Evolutionary conservation across 2,113 vertebrate genomes (phyloP).

Genomic region (Strigops habroptila): DNA sequence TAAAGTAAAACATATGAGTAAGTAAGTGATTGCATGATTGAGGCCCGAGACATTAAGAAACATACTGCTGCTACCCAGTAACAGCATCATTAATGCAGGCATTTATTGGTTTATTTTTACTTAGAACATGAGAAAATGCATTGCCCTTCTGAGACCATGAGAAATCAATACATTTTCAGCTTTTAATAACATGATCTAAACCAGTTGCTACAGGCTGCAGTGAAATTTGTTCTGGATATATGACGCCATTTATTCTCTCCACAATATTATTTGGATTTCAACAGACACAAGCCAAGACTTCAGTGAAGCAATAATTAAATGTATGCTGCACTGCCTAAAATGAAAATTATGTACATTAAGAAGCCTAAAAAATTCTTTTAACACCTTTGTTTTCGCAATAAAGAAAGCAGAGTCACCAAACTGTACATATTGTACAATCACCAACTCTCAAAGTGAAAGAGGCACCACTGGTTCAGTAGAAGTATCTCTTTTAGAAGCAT

Average conservation of each 20-base stretch:
- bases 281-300: slow-evolving; percentile 17
- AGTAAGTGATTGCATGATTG: slow-evolving; percentile 26
- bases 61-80: slow-evolving; percentile 11
- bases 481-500: not conserved
- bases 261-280: not conserved
- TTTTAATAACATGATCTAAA: slow-evolving; percentile 48
- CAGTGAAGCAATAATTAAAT: slow-evolving; percentile 32
- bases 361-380: not conserved
- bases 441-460: not conserved
- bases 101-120: slow-evolving; percentile 44
- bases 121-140: slow-evolving; percentile 33
- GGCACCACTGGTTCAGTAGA: not conserved
- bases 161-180: slow-evolving; percentile 44
- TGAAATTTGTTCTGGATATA: not conserved
- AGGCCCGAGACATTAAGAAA: not conserved
- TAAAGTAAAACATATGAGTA: slow-evolving; percentile 45
- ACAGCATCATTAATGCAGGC: slow-evolving; percentile 31
- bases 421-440: not conserved
- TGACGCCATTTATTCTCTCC: not conserved
- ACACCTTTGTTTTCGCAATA: not conserved
- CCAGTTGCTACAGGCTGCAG: not conserved
- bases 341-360: slow-evolving; percentile 16
- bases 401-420: not conserved
- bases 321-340: not conserved
- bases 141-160: slow-evolving; percentile 5